phyloP scores from a whole-genome alignment of 2,113 vertebrate species.

The Pagrus major region DNA sequence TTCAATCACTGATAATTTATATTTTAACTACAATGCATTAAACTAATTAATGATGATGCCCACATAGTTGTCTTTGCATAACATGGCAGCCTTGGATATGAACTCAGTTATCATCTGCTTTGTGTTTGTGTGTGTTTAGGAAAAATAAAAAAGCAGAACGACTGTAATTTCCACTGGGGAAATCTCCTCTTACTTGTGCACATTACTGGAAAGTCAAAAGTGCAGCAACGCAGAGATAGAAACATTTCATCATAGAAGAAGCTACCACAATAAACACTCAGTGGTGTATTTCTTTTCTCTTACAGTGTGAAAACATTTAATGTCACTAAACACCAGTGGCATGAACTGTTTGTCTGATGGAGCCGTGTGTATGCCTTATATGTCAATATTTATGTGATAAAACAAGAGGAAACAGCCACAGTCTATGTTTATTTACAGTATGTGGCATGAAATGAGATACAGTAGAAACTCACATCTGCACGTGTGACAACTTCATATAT shows the following conservation, averaged over 20 bases:
- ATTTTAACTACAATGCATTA: not conserved
- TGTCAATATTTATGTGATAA: not conserved
- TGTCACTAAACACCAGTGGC: not conserved
- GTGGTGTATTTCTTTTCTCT: not conserved
- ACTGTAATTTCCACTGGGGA: not conserved
- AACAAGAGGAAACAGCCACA: not conserved
- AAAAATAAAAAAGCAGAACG: not conserved
- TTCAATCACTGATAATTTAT: not conserved
- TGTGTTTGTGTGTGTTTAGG: not conserved
- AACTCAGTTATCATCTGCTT: not conserved
- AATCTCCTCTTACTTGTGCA: not conserved
- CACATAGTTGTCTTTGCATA: not conserved
- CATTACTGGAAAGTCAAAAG: not conserved
- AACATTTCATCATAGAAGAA: not conserved
- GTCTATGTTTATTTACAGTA: conserved; percentile 2
- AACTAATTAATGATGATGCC: not conserved
- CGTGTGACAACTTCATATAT: not conserved
- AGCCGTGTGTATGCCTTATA: not conserved
- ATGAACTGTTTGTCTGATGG: not conserved
- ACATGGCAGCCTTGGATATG: not conserved
- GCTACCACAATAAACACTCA: not conserved
- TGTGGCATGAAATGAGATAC: not conserved
- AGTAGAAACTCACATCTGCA: not conserved
- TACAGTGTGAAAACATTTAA: too few species aligned
- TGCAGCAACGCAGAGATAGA: not conserved